Evolutionary conservation across 2,797 vertebrate species (phyloP), one percentile per base, ranked within the genome.

Genomic region (Spinibarbus caldwelli): DNA sequence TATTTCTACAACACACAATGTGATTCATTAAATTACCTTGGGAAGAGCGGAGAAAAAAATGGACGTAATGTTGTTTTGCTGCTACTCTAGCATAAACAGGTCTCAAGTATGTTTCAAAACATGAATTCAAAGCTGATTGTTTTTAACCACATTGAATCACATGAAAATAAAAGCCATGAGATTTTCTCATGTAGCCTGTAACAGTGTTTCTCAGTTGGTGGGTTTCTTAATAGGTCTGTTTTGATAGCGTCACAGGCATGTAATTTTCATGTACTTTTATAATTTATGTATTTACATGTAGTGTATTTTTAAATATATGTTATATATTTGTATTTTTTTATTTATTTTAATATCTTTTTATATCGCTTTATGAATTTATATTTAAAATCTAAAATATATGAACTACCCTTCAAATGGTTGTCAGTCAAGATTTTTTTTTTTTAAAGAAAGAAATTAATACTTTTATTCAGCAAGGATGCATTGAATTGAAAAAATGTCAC

Each of bases 141-240:
- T 67, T 52, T 31, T 45, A 41, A 70, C 41, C 52, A 72, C 68
- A 47, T 47, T 79, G 83, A 77, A 57, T 57, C 47, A 10, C 84
- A 81, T 86, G 59, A 76, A 81, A 81, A 68, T 21, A 23, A 52
- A 19, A 66, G 19, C 14, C 19, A 29, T 71, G 43, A 80, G 21
- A 47, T 64, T 14, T 14, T 52, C 29, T 79, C 41, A 49, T 21
- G 31, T 17, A 34, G 11, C 31, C 75, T 59, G 34, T 41, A 41
- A 78, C 23, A 26, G 23, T 19, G 52, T 59, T 78, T 78, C 75
- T 78, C 75, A 78, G 6, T 8, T 78, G 75, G 52, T 78, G 34
- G 34, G 23, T 36, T 41, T 66, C 62, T 31, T 17, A 17, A 36
- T 12, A 23, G 5, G 29, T 72, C 15, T 29, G 14, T 31, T 73